Evolutionary conservation across 2,113 vertebrate genomes (phyloP).

Genomic region (Lagopus muta): DNA sequence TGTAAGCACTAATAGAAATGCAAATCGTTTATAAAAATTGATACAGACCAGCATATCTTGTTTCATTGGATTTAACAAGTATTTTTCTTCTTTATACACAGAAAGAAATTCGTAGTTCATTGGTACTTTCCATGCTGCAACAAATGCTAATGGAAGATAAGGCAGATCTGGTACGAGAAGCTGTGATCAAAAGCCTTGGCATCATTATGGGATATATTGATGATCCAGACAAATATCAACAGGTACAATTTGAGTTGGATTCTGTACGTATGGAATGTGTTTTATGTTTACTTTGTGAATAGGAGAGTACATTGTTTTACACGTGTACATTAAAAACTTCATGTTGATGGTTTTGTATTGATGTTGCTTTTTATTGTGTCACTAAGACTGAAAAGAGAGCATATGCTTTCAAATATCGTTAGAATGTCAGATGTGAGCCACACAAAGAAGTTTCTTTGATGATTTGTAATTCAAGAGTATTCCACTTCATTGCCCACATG

Average conservation of each 20-base stretch:
- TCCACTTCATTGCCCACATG: background rate
- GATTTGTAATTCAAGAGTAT: background rate
- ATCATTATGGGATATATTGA: conserved; percentile 99
- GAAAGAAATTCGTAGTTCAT: conserved; percentile 98
- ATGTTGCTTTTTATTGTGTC: background rate
- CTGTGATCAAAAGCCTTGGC: conserved; percentile 97
- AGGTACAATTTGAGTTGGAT: conserved; percentile 78
- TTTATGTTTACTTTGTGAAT: background rate
- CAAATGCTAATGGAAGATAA: conserved; percentile 99
- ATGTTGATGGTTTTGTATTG: background rate
- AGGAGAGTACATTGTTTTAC: background rate
- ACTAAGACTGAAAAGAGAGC: background rate
- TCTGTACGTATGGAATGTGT: background rate
- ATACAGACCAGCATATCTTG: background rate
- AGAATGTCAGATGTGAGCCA: background rate
- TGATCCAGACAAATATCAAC: conserved; percentile 96
- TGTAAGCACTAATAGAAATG: background rate
- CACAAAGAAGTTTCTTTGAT: background rate
- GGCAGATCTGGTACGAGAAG: conserved; percentile 97
- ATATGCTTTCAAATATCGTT: background rate
- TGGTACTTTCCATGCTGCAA: conserved; percentile 98
- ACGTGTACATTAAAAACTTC: background rate
- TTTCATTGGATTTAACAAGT: conserved; percentile 38
- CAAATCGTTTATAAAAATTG: background rate
- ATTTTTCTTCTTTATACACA: conserved; percentile 67